These are phyloP conservation scores for Saturnia japonica DNA, from an alignment of 2,888 invertebrate genomes.

Conservation along the genomic window DNA sequence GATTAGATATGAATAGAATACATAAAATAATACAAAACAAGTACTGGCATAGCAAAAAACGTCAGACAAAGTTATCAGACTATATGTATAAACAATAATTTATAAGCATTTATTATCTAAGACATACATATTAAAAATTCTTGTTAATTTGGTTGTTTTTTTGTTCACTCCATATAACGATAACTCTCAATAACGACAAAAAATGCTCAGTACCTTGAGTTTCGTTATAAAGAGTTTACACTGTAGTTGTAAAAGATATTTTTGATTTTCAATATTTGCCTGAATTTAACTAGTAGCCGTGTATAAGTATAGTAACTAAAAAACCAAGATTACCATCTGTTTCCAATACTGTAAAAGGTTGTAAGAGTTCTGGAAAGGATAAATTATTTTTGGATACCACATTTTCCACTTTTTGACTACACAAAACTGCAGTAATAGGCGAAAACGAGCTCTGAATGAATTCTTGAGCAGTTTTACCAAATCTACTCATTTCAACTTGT, in stretches of 20 bases:
- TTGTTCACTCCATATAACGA: no score
- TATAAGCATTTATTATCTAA: no score
- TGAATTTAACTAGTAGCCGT: not conserved
- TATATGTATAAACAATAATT: no score
- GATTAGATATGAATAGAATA: no score
- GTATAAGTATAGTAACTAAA: not conserved
- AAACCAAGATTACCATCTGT: slow-evolving; percentile 56
- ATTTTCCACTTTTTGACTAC: slow-evolving; percentile 91
- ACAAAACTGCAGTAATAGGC: slow-evolving; percentile 93
- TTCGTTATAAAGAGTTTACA: no score
- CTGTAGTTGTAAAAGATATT: not conserved
- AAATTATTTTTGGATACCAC: slow-evolving; percentile 95
- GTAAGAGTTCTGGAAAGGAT: slow-evolving; percentile 93
- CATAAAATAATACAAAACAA: no score
- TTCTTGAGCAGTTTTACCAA: slow-evolving; percentile 86
- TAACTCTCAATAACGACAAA: no score
- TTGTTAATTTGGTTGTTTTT: no score
- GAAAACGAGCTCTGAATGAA: slow-evolving; percentile 95
- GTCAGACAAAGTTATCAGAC: no score
- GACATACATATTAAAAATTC: no score
- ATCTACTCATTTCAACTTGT: slow-evolving; percentile 47
- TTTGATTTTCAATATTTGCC: not conserved
- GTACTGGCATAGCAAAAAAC: no score
- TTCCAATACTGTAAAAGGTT: slow-evolving; percentile 92
- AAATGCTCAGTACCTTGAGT: no score